A percentile compares a stretch with the other conserved stretches of the same genome.
Conservation (phyloP, 2,888 invertebrate genomes). For the Rugalucina vietnamica region DNA sequence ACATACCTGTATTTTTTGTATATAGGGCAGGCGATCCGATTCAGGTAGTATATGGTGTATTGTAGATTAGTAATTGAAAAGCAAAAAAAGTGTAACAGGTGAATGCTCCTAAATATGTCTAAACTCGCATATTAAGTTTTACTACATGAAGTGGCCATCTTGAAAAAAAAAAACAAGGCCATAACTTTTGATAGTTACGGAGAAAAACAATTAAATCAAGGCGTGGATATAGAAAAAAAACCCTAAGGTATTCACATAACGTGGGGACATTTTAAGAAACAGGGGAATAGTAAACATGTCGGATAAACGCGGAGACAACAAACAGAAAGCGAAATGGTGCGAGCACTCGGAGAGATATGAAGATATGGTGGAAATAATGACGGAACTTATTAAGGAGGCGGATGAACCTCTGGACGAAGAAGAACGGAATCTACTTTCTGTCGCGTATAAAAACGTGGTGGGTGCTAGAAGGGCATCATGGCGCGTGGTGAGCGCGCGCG, state of each 20-base stretch:
- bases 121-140: background rate
- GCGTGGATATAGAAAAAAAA: too few species aligned
- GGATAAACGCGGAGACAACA: constrained; percentile 91
- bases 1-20: too few species aligned
- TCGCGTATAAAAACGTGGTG: constrained; percentile 99
- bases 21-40: background rate
- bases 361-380: constrained; percentile 99
- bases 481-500: constrained; percentile 99
- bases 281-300: too few species aligned
- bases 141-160: background rate
- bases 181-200: too few species aligned
- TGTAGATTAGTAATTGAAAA: constrained; percentile 4
- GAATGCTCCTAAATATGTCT: background rate
- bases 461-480: constrained; percentile 98
- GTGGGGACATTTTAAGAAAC: too few species aligned
- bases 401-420: constrained; percentile 95
- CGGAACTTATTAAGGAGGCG: constrained; percentile 88
- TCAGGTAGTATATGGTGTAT: background rate
- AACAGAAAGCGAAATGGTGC: constrained; percentile 99
- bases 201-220: too few species aligned
- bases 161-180: background rate
- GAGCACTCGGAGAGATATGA: constrained; percentile 99
- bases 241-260: too few species aligned
- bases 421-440: constrained; percentile 98
- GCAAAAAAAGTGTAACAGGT: constrained; percentile 14